Conservation (phyloP, 1,140 invertebrate species). For the Vanessa atalanta region DNA sequence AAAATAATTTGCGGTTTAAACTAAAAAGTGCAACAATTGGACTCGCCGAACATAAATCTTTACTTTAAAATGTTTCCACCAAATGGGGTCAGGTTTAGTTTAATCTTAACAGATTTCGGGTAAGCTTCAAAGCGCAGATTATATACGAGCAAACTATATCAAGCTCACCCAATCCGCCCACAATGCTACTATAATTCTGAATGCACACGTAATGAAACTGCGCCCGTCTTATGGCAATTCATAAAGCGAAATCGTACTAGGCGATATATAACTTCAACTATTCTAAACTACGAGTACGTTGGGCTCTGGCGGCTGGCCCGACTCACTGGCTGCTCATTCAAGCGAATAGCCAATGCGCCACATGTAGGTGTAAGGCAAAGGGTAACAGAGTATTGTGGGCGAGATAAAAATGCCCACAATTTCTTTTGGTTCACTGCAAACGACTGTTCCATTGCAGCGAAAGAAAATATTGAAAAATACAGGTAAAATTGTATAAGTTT, state of each 20-base stretch:
- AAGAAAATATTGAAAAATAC: conserved; percentile 18
- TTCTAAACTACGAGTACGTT: conserved; percentile 38
- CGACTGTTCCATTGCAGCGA: conserved; percentile 19
- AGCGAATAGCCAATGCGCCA: conserved; percentile 49
- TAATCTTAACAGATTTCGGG: conserved; percentile 25
- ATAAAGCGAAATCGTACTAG: conserved; percentile 39
- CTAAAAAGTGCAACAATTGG: neutral
- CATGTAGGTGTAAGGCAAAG: conserved; percentile 63
- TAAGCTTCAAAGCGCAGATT: conserved; percentile 27
- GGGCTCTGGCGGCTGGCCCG: conserved; percentile 42
- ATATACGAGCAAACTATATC: conserved; percentile 33
- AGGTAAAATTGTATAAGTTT: neutral
- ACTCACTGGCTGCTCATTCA: conserved; percentile 51
- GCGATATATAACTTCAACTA: conserved; percentile 46
- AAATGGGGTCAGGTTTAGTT: conserved; percentile 22
- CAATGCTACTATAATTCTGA: conserved; percentile 32
- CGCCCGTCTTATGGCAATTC: conserved; percentile 43
- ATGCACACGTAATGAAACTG: conserved; percentile 45
- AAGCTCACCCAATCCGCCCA: conserved; percentile 22
- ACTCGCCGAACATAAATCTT: neutral
- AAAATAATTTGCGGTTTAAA: too few species aligned
- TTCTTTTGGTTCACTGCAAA: conserved; percentile 52
- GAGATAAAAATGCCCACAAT: conserved; percentile 54
- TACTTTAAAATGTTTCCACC: neutral
- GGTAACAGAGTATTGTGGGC: conserved; percentile 51